A percentile compares a stretch with the other conserved stretches of the same genome.
These are phyloP conservation scores for Brachyhypopomus gauderio DNA, from an alignment of 2,113 vertebrate genomes.

Conservation along the genomic window DNA sequence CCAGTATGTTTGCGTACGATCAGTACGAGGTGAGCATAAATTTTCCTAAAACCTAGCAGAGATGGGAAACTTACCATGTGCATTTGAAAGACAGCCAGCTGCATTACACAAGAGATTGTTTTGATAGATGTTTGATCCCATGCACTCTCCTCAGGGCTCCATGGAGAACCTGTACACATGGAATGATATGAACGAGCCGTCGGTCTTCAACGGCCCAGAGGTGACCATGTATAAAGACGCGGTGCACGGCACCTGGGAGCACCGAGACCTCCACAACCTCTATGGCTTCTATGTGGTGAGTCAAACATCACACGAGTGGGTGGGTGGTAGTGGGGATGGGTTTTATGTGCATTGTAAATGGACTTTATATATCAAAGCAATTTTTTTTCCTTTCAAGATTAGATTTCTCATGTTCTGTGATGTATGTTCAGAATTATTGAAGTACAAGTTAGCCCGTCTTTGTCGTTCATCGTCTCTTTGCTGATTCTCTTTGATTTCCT, in stretches of 20 bases:
- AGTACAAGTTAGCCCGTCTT: no score
- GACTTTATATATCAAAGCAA: not conserved
- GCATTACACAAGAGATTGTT: not conserved
- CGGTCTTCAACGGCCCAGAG: slow-evolving; percentile 90
- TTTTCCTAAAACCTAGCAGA: not conserved
- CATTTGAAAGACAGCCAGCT: no score
- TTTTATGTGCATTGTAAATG: not conserved
- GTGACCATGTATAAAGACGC: slow-evolving; percentile 94
- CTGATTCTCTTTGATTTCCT: not conserved
- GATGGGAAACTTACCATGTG: not conserved
- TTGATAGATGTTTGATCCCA: not conserved
- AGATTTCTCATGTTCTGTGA: no score
- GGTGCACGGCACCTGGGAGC: slow-evolving; percentile 85
- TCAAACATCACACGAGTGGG: not conserved
- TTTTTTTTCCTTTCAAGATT: no score
- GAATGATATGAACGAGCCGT: slow-evolving; percentile 95
- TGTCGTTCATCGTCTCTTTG: no score
- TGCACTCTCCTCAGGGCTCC: slow-evolving; percentile 73
- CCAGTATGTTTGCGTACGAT: slow-evolving; percentile 87
- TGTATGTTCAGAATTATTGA: no score
- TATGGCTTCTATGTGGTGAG: slow-evolving; percentile 91
- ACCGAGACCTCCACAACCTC: slow-evolving; percentile 88
- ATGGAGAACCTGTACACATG: slow-evolving; percentile 84
- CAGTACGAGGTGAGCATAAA: slow-evolving; percentile 81
- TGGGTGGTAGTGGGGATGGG: not conserved